phyloP scores from a whole-genome alignment of 2,888 invertebrate species.

The Entomobrya proxima region DNA sequence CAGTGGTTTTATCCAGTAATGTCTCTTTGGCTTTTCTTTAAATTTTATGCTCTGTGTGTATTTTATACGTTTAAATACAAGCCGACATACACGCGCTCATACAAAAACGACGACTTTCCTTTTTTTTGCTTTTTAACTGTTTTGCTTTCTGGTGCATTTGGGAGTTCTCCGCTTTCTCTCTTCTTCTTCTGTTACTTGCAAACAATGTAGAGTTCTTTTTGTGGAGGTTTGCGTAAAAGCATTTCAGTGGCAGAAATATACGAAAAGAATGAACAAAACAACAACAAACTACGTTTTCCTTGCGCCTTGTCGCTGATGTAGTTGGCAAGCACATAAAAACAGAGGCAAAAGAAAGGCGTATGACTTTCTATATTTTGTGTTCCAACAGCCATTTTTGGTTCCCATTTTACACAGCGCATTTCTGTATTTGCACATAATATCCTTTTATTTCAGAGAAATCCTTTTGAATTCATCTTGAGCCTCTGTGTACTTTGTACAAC shows the following conservation, averaged over 20 bases:
- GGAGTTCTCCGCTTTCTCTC: slow-evolving; percentile 48
- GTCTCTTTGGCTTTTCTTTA: slow-evolving; percentile 40
- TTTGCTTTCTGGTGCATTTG: slow-evolving; percentile 50
- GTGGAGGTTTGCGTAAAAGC: slow-evolving; percentile 3
- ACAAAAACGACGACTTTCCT: slow-evolving; percentile 9
- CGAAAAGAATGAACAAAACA: not conserved
- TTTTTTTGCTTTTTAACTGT: slow-evolving; percentile 47
- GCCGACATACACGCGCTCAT: not conserved
- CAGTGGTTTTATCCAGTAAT: slow-evolving; percentile 46
- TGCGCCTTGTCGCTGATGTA: not conserved
- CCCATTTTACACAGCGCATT: not conserved
- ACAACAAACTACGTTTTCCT: not conserved
- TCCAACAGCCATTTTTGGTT: not conserved
- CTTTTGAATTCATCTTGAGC: not conserved
- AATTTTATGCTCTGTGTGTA: slow-evolving; percentile 5
- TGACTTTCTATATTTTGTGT: not conserved
- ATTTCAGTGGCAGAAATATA: slow-evolving; percentile 15
- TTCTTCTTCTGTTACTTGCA: not conserved
- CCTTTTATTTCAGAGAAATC: not conserved
- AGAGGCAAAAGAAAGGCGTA: not conserved
- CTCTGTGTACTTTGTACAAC: not conserved
- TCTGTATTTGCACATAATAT: not conserved
- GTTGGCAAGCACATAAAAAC: not conserved
- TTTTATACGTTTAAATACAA: not conserved
- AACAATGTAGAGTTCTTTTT: not conserved